These are phyloP conservation scores for Hypomecis atomaria DNA, from an alignment of 2,888 invertebrate species.

Conservation along the genomic window DNA sequence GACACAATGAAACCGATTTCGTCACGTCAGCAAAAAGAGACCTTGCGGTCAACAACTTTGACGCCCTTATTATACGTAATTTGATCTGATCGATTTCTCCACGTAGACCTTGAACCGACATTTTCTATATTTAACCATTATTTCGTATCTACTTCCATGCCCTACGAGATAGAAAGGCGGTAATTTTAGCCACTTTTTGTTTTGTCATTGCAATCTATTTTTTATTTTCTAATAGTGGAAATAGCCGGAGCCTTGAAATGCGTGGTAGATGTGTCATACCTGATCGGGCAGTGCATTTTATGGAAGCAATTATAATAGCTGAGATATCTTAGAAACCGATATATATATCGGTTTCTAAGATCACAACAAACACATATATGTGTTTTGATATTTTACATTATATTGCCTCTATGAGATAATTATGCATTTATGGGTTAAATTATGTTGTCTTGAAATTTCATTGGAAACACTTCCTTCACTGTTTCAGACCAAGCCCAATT, in stretches of 20 bases:
- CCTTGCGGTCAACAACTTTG: conserved; percentile 66
- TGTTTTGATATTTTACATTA: too few species aligned
- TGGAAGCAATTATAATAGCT: background rate
- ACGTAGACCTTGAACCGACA: conserved; percentile 58
- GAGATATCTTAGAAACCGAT: background rate
- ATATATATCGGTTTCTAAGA: too few species aligned
- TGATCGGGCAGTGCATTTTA: background rate
- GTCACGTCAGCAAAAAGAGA: conserved; percentile 68
- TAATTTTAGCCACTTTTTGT: conserved; percentile 7
- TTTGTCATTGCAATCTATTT: conserved; percentile 21
- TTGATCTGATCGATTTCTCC: conserved; percentile 67
- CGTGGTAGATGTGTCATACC: conserved; percentile 13
- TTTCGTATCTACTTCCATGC: conserved; percentile 30
- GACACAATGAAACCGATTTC: conserved; percentile 57
- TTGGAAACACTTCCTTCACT: too few species aligned
- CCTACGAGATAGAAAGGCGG: conserved; percentile 36
- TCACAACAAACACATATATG: too few species aligned
- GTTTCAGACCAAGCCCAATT: too few species aligned
- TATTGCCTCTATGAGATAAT: too few species aligned
- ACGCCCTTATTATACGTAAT: conserved; percentile 72
- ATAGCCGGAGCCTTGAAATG: conserved; percentile 25
- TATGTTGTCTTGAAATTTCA: too few species aligned
- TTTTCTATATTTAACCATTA: conserved; percentile 39
- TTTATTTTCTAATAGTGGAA: conserved; percentile 23
- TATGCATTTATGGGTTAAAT: too few species aligned